Evolutionary conservation across 1,140 invertebrate species (phyloP).

Genomic region (Drosophila sproati): DNA sequence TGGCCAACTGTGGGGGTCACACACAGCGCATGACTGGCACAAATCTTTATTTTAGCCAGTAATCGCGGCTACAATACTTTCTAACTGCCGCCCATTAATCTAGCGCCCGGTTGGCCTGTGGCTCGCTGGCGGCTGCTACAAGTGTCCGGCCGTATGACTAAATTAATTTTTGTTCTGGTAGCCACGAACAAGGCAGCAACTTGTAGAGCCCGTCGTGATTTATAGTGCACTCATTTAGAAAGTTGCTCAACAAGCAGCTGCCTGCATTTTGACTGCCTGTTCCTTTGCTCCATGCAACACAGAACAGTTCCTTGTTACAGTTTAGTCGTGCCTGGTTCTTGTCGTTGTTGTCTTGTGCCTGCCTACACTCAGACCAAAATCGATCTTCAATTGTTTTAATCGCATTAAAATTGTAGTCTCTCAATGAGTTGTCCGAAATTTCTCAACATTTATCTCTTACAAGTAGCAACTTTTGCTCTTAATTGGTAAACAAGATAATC

Average conservation of each 20-base stretch:
- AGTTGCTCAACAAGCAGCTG: slow-evolving; percentile 75
- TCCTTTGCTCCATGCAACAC: slow-evolving; percentile 7
- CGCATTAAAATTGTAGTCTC: too few relatives aligned
- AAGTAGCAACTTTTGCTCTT: too few relatives aligned
- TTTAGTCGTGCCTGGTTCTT: slow-evolving; percentile 68
- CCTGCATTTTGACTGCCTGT: slow-evolving; percentile 26
- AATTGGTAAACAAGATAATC: too few relatives aligned
- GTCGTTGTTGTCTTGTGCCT: slow-evolving; percentile 22
- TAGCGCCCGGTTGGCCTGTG: slow-evolving; percentile 3
- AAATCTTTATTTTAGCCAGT: slow-evolving; percentile 20
- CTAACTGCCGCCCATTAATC: slow-evolving; percentile 77
- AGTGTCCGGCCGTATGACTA: slow-evolving; percentile 80
- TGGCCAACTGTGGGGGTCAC: slow-evolving; percentile 16
- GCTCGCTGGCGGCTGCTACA: slow-evolving; percentile 30
- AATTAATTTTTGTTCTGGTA: slow-evolving; percentile 80
- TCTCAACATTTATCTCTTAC: too few relatives aligned
- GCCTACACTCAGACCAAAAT: neutral
- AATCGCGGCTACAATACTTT: slow-evolving; percentile 55
- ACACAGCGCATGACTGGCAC: slow-evolving; percentile 26
- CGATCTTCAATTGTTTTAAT: too few relatives aligned
- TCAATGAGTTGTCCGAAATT: too few relatives aligned
- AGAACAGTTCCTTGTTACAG: slow-evolving; percentile 81
- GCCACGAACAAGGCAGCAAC: slow-evolving; percentile 70
- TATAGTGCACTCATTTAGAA: slow-evolving; percentile 83
- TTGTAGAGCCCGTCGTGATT: slow-evolving; percentile 75